phyloP scores from a whole-genome alignment of 2,113 vertebrate species.

The Periophthalmodon schlosseri region DNA sequence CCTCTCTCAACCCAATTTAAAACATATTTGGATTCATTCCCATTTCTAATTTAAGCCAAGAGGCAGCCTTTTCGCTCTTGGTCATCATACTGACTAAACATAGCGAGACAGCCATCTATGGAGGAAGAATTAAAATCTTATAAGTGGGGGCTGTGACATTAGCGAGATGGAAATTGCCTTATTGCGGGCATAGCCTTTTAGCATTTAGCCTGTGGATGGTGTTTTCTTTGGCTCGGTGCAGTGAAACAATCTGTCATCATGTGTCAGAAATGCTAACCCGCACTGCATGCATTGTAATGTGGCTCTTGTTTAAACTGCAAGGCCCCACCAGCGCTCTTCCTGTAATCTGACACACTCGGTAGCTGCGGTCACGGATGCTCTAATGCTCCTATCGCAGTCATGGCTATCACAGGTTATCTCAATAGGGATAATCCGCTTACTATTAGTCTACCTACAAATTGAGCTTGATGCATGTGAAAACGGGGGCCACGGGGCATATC shows the following conservation, averaged over 20 bases:
- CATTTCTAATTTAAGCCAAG: too few species aligned
- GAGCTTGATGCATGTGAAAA: conserved; percentile 75
- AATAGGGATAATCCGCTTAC: conserved; percentile 70
- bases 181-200: conserved; percentile 37
- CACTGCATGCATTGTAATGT: conserved; percentile 58
- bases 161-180: conserved; percentile 29
- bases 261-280: conserved; percentile 66
- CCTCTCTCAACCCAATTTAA: neutral
- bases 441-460: conserved; percentile 67
- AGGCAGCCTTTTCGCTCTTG: neutral
- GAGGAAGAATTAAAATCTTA: conserved; percentile 25
- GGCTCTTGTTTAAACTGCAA: conserved; percentile 72
- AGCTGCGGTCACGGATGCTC: conserved; percentile 34
- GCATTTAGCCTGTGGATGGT: conserved; percentile 41
- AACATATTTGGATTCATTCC: too few species aligned
- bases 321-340: conserved; percentile 65
- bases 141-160: neutral
- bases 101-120: neutral
- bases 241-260: conserved; percentile 77
- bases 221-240: conserved; percentile 74
- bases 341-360: conserved; percentile 69
- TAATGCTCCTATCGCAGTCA: conserved; percentile 55
- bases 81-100: conserved; percentile 12
- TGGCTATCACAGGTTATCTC: conserved; percentile 70
- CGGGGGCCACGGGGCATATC: conserved; percentile 61